phyloP scores from a whole-genome alignment of 2,113 vertebrate genomes.

The Chloebia gouldiae region DNA sequence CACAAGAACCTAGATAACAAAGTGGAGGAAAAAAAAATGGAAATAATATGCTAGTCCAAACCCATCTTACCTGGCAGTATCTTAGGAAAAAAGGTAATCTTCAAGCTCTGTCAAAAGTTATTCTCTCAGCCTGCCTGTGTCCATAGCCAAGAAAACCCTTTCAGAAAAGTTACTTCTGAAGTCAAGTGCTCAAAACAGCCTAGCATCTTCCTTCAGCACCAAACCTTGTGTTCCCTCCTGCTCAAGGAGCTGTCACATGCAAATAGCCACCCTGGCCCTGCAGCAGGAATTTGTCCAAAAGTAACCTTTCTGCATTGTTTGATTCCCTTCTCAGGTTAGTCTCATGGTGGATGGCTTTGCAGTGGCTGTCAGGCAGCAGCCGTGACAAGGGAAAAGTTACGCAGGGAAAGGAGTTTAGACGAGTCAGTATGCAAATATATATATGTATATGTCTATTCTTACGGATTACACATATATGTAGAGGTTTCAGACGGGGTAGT shows the following conservation, averaged over 20 bases:
- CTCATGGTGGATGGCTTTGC: neutral
- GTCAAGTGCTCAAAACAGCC: neutral
- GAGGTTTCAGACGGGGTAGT: neutral
- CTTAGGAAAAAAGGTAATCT: neutral
- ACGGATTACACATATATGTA: neutral
- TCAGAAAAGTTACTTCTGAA: neutral
- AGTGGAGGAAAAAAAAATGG: rapidly evolving
- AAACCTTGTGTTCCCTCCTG: neutral
- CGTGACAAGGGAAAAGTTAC: neutral
- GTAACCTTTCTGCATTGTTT: conserved; percentile 29
- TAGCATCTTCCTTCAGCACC: neutral
- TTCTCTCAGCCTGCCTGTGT: neutral
- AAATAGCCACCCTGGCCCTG: neutral
- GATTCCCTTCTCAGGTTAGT: neutral
- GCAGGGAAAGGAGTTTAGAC: neutral
- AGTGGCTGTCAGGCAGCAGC: neutral
- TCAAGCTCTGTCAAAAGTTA: neutral
- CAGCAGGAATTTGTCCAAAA: neutral
- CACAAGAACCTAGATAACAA: neutral
- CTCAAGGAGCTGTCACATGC: neutral
- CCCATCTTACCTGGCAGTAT: neutral
- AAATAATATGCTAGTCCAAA: neutral
- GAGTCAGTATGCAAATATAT: neutral
- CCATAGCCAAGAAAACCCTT: neutral
- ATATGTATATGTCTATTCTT: neutral